These are phyloP conservation scores for Aphelenchoides besseyi DNA, from an alignment of 1,140 invertebrate species.

Conservation along the genomic window DNA sequence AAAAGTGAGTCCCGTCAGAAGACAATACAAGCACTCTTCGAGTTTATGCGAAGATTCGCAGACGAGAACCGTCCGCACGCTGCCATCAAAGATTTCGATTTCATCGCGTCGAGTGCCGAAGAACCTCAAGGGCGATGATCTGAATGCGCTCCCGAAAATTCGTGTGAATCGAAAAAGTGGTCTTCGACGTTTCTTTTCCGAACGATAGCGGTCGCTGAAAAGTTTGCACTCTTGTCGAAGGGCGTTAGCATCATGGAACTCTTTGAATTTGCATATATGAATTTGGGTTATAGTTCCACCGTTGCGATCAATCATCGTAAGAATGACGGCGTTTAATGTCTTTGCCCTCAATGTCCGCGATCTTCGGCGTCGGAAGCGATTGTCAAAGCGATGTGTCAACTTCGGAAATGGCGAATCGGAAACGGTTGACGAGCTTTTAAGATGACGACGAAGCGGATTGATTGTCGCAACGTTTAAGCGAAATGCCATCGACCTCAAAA, in stretches of 20 bases:
- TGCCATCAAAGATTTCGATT: not conserved
- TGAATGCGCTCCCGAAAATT: not conserved
- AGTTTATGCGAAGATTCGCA: not conserved
- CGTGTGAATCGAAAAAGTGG: not conserved
- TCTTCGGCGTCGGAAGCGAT: no score
- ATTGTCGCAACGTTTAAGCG: no score
- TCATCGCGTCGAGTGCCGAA: not conserved
- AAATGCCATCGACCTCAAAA: no score
- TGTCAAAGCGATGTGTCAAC: no score
- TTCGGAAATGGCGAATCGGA: no score
- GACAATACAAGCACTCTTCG: not conserved
- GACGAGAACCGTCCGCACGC: not conserved
- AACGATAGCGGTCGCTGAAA: not conserved
- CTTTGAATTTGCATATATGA: not conserved
- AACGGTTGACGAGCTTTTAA: no score
- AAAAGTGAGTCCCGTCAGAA: not conserved
- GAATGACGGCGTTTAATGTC: not conserved
- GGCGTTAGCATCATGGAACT: not conserved
- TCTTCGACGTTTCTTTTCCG: not conserved
- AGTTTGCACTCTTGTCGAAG: not conserved
- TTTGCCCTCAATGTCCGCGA: not conserved
- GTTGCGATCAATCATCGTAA: not conserved
- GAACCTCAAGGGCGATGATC: not conserved
- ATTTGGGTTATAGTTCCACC: no score
- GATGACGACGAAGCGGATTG: no score